Evolutionary conservation across 2,113 vertebrate species (phyloP), one percentile per base, ranked within the genome.

Genomic region (Cavia aperea): DNA sequence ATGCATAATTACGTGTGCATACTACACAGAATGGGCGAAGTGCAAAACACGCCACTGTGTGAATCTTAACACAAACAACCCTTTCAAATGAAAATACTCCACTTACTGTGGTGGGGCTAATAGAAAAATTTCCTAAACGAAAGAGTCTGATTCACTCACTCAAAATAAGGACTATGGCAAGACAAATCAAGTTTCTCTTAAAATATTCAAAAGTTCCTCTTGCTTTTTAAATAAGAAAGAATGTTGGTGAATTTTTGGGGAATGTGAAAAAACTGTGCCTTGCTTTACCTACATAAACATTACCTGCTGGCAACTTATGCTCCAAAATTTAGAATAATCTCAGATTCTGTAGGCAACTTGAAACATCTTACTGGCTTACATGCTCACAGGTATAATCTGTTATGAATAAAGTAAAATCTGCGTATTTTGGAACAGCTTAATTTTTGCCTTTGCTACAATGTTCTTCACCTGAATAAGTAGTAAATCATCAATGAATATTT

Each of bases 391-490:
- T 58, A 56, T 43, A 92, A 72, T 70, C 56, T 75, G 49, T 79
- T 36, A 78, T 26, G 62, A 87, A 58, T 62, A 95, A 94, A 77
- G 63, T 58, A 81, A 95, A 95, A 92, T 68, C 1, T 46, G 16
- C 9, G 87, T 84, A 86, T 92, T 86, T 81, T 93, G 24, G 77
- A 66, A 78, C 54, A 7, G 86, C 51, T 94, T 95, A 36, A 91
- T 77, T 88, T 93, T 85, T 90, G 58, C n/a, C 11, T 90, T 49
- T 89, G 51, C 60, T 92, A 89, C 26, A 88, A 86, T 10, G 82
- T 56, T 82, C 88, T 78, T 93, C 36, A 96, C 92, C 89, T 86
- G 87, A 95, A 96, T 86, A 94, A 82, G 86, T n/a, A 96, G 96
- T 86, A 94, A 85, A 93, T 49, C 94, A 62, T 54, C 65, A 94